phyloP scores from a whole-genome alignment of 2,113 vertebrate species.

The Plectropomus leopardus region DNA sequence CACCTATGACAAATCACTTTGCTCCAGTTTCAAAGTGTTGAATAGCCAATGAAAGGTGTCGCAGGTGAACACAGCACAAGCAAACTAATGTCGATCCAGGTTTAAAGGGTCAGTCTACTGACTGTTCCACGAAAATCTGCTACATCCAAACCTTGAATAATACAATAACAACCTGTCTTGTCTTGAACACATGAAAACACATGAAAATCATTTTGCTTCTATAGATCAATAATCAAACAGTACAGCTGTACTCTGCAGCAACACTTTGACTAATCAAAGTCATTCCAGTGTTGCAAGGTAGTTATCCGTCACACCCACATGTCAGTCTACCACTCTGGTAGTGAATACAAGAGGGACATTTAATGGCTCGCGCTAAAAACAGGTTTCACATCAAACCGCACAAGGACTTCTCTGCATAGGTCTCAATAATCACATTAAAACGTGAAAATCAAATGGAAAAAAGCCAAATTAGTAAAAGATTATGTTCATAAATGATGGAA shows the following conservation, averaged over 20 bases:
- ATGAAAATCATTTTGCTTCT: not conserved
- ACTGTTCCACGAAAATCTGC: too few relatives aligned
- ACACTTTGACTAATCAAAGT: conserved; percentile 42
- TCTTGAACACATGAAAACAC: too few relatives aligned
- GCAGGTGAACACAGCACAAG: too few relatives aligned
- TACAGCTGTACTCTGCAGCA: not conserved
- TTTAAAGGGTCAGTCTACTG: too few relatives aligned
- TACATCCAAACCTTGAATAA: not conserved
- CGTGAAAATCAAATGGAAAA: not conserved
- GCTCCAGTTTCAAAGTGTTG: too few relatives aligned
- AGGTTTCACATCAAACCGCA: not conserved
- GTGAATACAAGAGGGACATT: not conserved
- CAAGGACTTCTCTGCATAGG: not conserved
- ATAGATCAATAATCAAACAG: not conserved
- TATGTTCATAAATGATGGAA: not conserved
- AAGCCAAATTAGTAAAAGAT: too few relatives aligned
- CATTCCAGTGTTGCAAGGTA: conserved; percentile 6
- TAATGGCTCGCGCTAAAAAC: not conserved
- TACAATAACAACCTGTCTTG: too few relatives aligned
- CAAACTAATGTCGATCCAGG: too few relatives aligned
- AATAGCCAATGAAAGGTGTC: too few relatives aligned
- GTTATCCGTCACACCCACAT: conserved; percentile 28
- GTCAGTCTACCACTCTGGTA: not conserved
- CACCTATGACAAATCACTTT: too few relatives aligned
- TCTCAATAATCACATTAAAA: not conserved